Evolutionary conservation across 2,797 vertebrate species (phyloP), one percentile per base, ranked within the genome.

Genomic region (Aythya fuligula): DNA sequence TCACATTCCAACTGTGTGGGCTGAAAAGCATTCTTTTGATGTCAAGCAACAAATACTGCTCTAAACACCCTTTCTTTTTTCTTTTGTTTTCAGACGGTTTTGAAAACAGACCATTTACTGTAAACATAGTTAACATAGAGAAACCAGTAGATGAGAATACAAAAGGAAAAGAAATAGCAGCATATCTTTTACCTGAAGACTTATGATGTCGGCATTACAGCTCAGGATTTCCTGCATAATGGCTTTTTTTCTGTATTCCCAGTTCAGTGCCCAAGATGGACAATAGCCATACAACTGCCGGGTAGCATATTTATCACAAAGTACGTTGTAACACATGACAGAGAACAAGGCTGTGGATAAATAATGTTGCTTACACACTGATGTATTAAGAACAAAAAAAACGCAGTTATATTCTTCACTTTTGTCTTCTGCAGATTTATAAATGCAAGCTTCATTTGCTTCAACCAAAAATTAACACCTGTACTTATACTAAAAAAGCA

Each of bases 311-410:
- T 99, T 99, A 96, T 99, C 99, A 98, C 99, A 99, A 84, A 99
- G 98, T 74, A 99, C 99, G 60, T 99, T 99, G 98, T 99, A 99
- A 98, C 99, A 99, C 99, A 99, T 99, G 96, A 99, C 99, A 84
- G 99, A 99, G 96, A 99, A 99, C 96, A 99, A 98, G 56, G 99
- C 99, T 99, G 97, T 61, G 96, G 61, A 95, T 96, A 51, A 94
- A 61, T 3, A 83, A 62, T 75, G 72, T 92, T 57, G 95, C 49
- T 96, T 88, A 94, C 53, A 84, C 19, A 69, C 13, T 22, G 36
- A 74, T 4, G 43, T 3, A 51, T 30, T 70, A 70, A 41, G 10
- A 60, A 24, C 28, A 20, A 34, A 64, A 34, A 66, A 64, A 24
- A 47, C 9, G 24, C 36, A 36, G 24, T 78, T 53, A 61, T 4